Evolutionary conservation across 2,888 invertebrate species (phyloP).

Genomic region (Lobophora halterata): DNA sequence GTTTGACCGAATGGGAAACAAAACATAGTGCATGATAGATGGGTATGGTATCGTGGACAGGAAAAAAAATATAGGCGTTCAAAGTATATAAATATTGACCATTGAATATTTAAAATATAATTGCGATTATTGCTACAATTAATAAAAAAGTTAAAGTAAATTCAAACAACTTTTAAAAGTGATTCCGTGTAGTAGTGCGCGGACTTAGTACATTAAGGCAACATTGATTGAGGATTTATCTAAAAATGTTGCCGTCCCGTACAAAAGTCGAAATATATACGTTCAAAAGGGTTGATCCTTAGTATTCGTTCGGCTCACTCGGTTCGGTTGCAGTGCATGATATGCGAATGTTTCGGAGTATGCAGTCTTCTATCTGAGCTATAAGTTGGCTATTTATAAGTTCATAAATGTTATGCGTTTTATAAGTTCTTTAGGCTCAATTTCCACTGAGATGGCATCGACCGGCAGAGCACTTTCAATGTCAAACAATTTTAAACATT

Average conservation of each 20-base stretch:
- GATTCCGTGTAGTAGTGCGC: constrained; percentile 30
- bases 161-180: constrained; percentile 29
- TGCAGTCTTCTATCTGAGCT: constrained; percentile 11
- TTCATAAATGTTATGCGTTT: too few species aligned
- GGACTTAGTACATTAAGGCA: constrained; percentile 45
- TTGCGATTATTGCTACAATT: not conserved
- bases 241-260: constrained; percentile 48
- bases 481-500: too few species aligned
- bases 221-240: constrained; percentile 13
- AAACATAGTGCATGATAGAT: constrained; percentile 10
- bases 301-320: constrained; percentile 57
- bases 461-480: too few species aligned
- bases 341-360: constrained; percentile 18
- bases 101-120: too few species aligned
- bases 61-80: too few species aligned
- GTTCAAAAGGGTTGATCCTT: constrained; percentile 82
- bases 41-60: not conserved
- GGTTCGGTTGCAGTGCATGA: constrained; percentile 71
- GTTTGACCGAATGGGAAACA: constrained; percentile 16
- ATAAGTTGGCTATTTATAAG: constrained; percentile 13
- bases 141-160: not conserved
- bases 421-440: too few species aligned
- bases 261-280: constrained; percentile 58
- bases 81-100: too few species aligned
- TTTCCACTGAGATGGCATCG: too few species aligned